Conservation (phyloP, 2,888 invertebrate genomes). For the Lapara coniferarum region DNA sequence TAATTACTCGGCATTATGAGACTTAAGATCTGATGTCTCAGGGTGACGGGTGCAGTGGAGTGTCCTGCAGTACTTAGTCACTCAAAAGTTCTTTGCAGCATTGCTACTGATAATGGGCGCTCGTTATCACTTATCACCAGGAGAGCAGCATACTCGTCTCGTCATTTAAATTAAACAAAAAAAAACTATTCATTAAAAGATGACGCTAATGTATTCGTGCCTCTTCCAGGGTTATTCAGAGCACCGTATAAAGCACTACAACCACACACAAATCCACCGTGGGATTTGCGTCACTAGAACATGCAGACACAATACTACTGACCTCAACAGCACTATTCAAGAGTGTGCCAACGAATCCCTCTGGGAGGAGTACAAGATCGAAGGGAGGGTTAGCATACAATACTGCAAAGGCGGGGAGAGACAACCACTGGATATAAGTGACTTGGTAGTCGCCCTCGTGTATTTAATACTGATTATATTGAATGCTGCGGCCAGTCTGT, state of each 20-base stretch:
- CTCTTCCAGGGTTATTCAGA: slow-evolving; percentile 66
- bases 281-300: slow-evolving; percentile 64
- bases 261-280: slow-evolving; percentile 71
- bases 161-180: too few species aligned
- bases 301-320: slow-evolving; percentile 53
- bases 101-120: too few species aligned
- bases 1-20: too few species aligned
- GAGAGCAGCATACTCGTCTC: too few species aligned
- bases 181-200: neutral
- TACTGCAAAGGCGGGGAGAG: slow-evolving; percentile 62
- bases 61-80: too few species aligned
- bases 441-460: slow-evolving; percentile 57
- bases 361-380: slow-evolving; percentile 57
- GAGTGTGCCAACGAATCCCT: slow-evolving; percentile 66
- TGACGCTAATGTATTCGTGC: neutral
- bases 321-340: slow-evolving; percentile 56
- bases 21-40: too few species aligned
- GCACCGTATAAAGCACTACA: slow-evolving; percentile 65
- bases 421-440: slow-evolving; percentile 51
- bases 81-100: too few species aligned
- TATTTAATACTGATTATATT: slow-evolving; percentile 59
- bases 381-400: slow-evolving; percentile 54
- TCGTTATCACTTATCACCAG: too few species aligned
- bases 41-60: too few species aligned
- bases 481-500: slow-evolving; percentile 64